Base-by-base conservation (phyloP, 2,797 vertebrate species). In the Schizopygopsis malacanthus region DNA sequence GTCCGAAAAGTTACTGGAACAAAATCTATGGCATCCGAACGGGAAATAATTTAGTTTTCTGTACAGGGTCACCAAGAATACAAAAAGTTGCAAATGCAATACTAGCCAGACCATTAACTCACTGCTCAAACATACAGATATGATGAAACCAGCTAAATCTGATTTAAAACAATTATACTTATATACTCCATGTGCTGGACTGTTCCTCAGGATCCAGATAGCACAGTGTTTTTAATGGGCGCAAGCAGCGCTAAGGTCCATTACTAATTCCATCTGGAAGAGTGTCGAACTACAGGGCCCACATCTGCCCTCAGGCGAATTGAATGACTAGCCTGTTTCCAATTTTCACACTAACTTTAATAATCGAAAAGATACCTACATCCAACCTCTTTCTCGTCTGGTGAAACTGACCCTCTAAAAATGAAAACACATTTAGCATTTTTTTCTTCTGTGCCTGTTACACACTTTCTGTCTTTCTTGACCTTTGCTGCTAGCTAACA, bases 291-390 rank as follows among this genome's bases (percentile, higher is more conserved):
- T 82, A 56, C 73, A 80, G 54, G 47, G 81, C 85, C 84, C 59
- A 79, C 67, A 65, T 73, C 88, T 90, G 79, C 87, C 90, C 88
- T 88, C 70, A 13, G 59, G 90, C 87, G 84, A 90, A 90, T 77
- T 89, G 82, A 89, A 89, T 76, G 83, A 88, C 84, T 82, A 84
- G 86, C 65, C 85, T 89, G 89, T 88, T 90, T 92, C 86, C 86
- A 89, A 88, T 90, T 90, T 90, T 86, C 72, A 61, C 87, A 81
- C 16, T 7, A 85, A 83, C 84, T 90, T 67, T 75, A 85, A 67
- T 85, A 88, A 88, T 88, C 89, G 86, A 88, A 86, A 85, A 77
- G 88, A 81, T 33, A 81, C 71, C 73, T 79, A 52, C 54, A 56
- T 73, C 71, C 71, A 72, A 79, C 39, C 76, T 59, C 77, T 52